These are phyloP conservation scores for Pasiphila rectangulata DNA, from an alignment of 2,888 invertebrate genomes.

Conservation along the genomic window DNA sequence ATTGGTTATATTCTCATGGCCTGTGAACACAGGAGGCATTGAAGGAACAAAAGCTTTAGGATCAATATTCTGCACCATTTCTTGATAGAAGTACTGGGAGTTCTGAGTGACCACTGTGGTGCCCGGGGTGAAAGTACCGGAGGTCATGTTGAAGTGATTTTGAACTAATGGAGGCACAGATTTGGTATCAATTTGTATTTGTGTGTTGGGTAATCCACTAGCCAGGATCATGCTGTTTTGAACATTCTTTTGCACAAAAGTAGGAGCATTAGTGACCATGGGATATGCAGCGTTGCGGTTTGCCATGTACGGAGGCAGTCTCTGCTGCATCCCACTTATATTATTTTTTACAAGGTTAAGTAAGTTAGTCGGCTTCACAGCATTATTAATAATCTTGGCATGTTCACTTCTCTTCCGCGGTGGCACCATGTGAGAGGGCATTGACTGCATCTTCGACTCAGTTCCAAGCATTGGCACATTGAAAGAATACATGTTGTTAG, in stretches of 20 bases:
- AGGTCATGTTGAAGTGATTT: conserved; percentile 57
- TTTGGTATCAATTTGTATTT: conserved; percentile 55
- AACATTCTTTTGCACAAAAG: conserved; percentile 71
- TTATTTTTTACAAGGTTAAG: conserved; percentile 58
- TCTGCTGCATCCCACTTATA: conserved; percentile 54
- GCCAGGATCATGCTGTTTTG: conserved; percentile 70
- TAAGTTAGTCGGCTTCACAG: conserved; percentile 59
- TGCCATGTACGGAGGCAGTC: conserved; percentile 48
- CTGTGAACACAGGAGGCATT: conserved; percentile 58
- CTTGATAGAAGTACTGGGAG: conserved; percentile 73
- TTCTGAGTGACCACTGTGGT: conserved; percentile 73
- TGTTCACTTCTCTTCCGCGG: conserved; percentile 55
- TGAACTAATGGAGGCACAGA: conserved; percentile 44
- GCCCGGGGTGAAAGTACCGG: conserved; percentile 59
- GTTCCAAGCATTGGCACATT: conserved; percentile 49
- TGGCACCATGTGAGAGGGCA: conserved; percentile 42
- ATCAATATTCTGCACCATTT: conserved; percentile 72
- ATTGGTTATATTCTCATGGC: conserved; percentile 62
- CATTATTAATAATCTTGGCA: conserved; percentile 56
- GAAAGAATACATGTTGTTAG: conserved; percentile 52
- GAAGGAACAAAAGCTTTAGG: conserved; percentile 68
- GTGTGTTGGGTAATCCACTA: conserved; percentile 52
- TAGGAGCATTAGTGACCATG: conserved; percentile 57
- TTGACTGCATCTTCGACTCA: conserved; percentile 45
- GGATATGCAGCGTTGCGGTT: conserved; percentile 17